Base-by-base conservation (phyloP, 2,888 invertebrate species). In the Drosophila lutescens region DNA sequence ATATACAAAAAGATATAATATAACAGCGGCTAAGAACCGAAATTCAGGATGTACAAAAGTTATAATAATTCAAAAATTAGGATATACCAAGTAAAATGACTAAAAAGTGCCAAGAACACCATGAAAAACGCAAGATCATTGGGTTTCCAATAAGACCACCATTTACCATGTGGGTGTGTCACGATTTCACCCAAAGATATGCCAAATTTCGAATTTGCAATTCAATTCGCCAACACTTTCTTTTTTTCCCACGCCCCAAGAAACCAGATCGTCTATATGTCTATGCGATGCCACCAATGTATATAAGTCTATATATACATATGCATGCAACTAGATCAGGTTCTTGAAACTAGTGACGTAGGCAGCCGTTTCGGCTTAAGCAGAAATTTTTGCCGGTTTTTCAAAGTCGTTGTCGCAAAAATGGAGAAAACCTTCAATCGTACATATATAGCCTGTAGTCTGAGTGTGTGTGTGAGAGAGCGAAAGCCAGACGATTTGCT, bases 171-270 rank as follows among this genome's bases (percentile, higher is more conserved):
- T 65, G 53, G 54, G 67, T 53, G 67, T 53, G 66, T 32, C 67
- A 44, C 53, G 55, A 67, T 68, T 66, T 66, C 67, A 44, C 41
- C 36, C 10, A 40, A 26, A 54, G 13, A 44, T 30, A 41, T 15
- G 15, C 20, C 38, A 50, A 51, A 15, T 54, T 41, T 49, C 17
- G 7, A 36, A 73, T 59, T 80, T 74, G 51, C 59, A 62, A 70
- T 76, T 72, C 63, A 68, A 72, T 80, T 69, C 49, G 69, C 73
- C 69, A 70, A 49, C 73, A 77, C 85, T 82, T 86, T 86, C 87
- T 86, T 74, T 84, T 86, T 84, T 82, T 82, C 82, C 82, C 82
- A 82, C 85, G 85, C 87, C 73, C 77, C 57, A 17, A 50, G 34
- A 43, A 55, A 20, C 55, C 56, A 38, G n/a, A 70, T 67, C 66